Conservation (phyloP, 2,797 vertebrate genomes). For the Lycodopsis pacificus region DNA sequence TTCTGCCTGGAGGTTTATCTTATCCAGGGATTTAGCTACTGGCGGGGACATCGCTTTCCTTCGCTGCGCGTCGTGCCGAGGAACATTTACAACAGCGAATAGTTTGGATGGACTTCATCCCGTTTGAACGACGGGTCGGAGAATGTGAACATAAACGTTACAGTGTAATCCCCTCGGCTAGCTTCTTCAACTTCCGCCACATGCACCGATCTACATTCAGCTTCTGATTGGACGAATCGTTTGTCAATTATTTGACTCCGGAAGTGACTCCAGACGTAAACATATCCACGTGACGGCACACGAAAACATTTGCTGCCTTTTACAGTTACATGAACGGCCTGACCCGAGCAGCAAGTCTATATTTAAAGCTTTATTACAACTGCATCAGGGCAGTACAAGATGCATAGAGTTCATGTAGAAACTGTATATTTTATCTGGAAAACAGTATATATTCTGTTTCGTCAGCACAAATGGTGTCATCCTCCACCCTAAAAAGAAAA, state of each 20-base stretch:
- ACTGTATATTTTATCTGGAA: not conserved
- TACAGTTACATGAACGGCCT: not conserved
- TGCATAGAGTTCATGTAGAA: not conserved
- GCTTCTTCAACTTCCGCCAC: conserved; percentile 68
- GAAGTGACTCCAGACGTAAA: conserved; percentile 77
- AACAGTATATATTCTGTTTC: not conserved
- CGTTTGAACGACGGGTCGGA: conserved; percentile 23
- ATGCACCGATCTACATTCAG: not conserved
- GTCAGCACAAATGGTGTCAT: not conserved
- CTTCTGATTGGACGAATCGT: conserved; percentile 56
- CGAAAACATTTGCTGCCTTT: conserved; percentile 26
- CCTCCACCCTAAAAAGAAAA: not conserved
- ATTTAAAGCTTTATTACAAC: not conserved
- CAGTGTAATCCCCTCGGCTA: conserved; percentile 66
- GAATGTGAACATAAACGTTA: conserved; percentile 48
- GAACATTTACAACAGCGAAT: not conserved
- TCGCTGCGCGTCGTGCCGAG: conserved; percentile 3
- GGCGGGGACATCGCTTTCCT: conserved; percentile 62
- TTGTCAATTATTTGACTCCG: conserved; percentile 60
- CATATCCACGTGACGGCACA: conserved; percentile 76
- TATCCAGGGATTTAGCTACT: conserved; percentile 38
- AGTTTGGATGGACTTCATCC: conserved; percentile 40
- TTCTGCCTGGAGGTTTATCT: conserved; percentile 47
- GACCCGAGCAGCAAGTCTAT: not conserved
- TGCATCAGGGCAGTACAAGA: not conserved